A percentile compares a stretch with the other conserved stretches of the same genome.
Conservation (phyloP, 35 echinoderm and acorn worm genomes). For the Ophioderma brevispina region DNA sequence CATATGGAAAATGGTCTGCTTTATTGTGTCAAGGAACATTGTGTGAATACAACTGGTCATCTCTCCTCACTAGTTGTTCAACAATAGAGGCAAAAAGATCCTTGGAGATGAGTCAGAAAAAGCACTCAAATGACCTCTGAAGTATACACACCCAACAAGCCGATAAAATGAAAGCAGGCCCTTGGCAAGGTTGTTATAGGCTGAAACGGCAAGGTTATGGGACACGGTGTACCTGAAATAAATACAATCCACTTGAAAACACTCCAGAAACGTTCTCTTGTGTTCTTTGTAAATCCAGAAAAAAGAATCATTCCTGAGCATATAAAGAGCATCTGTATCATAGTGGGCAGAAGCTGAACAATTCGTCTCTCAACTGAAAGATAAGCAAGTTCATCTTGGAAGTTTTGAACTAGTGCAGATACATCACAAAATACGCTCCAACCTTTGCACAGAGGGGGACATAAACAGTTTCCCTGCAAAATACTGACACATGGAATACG, state of each 20-base stretch:
- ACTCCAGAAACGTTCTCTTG: constrained; percentile 22
- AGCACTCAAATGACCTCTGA: constrained; percentile 12
- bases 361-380: too few species aligned
- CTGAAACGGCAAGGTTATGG: background rate
- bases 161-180: constrained; percentile 52
- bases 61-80: too few species aligned
- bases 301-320: constrained; percentile 66
- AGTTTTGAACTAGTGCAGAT: background rate
- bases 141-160: constrained; percentile 42
- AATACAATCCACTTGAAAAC: constrained; percentile 25
- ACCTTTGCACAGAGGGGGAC: constrained; percentile 25
- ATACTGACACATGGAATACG: background rate
- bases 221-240: background rate
- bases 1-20: background rate
- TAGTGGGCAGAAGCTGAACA: constrained; percentile 2
- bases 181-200: background rate
- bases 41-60: background rate
- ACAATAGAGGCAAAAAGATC: background rate
- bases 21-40: background rate
- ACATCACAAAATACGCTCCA: constrained; percentile 32
- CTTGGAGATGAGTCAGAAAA: constrained; percentile 3
- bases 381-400: too few species aligned
- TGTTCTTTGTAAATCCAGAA: constrained; percentile 51
- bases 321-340: constrained; percentile 61
- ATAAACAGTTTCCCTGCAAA: background rate